Evolutionary conservation across 2,888 invertebrate genomes (phyloP).

Genomic region (Archaeoteleia sp.): DNA sequence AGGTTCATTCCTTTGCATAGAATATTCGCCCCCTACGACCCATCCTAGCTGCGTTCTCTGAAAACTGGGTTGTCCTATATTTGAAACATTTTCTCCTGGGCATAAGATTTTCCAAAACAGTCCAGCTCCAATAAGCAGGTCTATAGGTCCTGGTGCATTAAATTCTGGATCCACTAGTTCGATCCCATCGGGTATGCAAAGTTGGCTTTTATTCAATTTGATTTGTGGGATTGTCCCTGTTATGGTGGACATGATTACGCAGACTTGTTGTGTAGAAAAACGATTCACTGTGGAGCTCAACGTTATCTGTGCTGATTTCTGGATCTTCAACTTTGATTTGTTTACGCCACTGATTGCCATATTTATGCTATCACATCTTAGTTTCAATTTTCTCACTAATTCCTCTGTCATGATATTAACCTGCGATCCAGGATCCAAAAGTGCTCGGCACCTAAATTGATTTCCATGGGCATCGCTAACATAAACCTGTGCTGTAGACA

Average conservation of each 20-base stretch:
- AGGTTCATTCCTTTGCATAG: background rate
- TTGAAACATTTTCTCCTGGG: slow-evolving; percentile 1
- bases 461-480: slow-evolving; percentile 10
- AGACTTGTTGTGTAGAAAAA: background rate
- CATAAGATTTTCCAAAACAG: slow-evolving; percentile 11
- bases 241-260: background rate
- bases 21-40: slow-evolving; percentile 4
- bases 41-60: slow-evolving; percentile 4
- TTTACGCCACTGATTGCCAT: slow-evolving; percentile 8
- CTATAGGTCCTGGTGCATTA: slow-evolving; percentile 11
- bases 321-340: background rate
- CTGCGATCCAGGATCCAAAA: slow-evolving; percentile 17
- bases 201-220: background rate
- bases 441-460: slow-evolving; percentile 6
- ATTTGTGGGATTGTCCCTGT: slow-evolving; percentile 9
- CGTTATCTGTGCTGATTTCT: background rate
- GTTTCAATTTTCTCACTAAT: background rate
- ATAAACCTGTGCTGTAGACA: slow-evolving; percentile 16
- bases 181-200: slow-evolving; percentile 1
- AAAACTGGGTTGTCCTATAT: slow-evolving; percentile 1
- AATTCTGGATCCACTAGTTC: slow-evolving; percentile 19
- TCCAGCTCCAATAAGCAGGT: slow-evolving; percentile 18
- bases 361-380: background rate
- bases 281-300: slow-evolving; percentile 1
- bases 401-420: slow-evolving; percentile 8